Evolutionary conservation across 1,140 invertebrate species (phyloP).

Genomic region (Cepaea nemoralis): DNA sequence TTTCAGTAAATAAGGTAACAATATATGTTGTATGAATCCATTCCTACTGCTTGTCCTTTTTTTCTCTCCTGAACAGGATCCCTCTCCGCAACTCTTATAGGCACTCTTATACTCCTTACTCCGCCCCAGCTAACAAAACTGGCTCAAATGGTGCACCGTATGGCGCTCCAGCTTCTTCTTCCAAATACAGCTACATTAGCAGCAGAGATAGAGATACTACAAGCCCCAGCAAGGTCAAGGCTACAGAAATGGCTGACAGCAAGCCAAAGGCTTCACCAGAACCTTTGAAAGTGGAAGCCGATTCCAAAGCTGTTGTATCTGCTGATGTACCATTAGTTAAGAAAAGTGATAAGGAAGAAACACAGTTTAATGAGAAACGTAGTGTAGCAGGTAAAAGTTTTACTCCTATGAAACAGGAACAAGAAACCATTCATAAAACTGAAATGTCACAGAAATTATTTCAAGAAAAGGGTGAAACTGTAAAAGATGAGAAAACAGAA

Average conservation of each 20-base stretch:
- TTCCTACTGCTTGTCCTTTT: background rate
- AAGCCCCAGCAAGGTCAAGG: background rate
- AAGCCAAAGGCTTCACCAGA: background rate
- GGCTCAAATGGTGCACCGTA: slow-evolving; percentile 16
- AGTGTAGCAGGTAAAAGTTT: background rate
- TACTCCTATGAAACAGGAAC: background rate
- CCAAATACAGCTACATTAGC: slow-evolving; percentile 24
- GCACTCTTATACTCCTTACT: slow-evolving; percentile 15
- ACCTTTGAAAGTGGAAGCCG: background rate
- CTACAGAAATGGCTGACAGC: background rate
- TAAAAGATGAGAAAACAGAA: slow-evolving; percentile 14
- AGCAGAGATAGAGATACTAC: background rate
- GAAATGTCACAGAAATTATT: background rate
- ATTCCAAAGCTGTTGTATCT: background rate
- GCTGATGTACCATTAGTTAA: background rate
- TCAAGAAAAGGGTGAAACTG: background rate
- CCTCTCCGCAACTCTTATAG: slow-evolving; percentile 36
- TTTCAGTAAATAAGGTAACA: too few species aligned
- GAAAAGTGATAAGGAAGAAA: background rate
- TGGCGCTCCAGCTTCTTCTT: background rate
- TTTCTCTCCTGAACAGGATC: slow-evolving; percentile 22
- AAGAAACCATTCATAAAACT: background rate
- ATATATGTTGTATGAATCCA: background rate
- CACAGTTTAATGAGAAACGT: background rate
- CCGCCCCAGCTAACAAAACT: slow-evolving; percentile 17